Evolutionary conservation across 2,888 invertebrate genomes (phyloP).

Genomic region (Agrotis segetum): DNA sequence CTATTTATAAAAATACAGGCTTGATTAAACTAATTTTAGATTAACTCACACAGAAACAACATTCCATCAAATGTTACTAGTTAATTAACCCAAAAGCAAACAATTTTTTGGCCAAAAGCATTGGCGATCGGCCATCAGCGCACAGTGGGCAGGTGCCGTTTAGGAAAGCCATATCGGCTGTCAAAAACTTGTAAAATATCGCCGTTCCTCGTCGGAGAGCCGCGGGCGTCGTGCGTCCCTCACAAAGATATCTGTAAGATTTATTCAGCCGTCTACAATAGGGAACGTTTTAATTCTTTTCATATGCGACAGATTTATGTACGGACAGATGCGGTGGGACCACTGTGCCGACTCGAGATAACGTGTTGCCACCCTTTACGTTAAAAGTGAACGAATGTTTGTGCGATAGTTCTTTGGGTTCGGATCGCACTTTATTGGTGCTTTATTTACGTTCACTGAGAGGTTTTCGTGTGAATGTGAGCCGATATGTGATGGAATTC

Average conservation of each 20-base stretch:
- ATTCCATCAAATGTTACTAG: neutral
- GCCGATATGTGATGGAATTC: neutral
- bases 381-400: slow-evolving; percentile 68
- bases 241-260: slow-evolving; percentile 90
- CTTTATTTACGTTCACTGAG: slow-evolving; percentile 38
- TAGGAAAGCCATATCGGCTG: slow-evolving; percentile 92
- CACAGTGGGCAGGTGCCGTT: slow-evolving; percentile 87
- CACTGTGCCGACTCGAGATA: slow-evolving; percentile 75
- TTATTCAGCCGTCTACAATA: slow-evolving; percentile 89
- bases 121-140: slow-evolving; percentile 67
- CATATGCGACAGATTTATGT: slow-evolving; percentile 90
- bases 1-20: slow-evolving; percentile 1
- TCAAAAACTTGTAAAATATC: slow-evolving; percentile 94
- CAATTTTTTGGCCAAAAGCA: slow-evolving; percentile 39
- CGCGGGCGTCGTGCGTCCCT: slow-evolving; percentile 85
- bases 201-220: slow-evolving; percentile 86
- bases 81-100: slow-evolving; percentile 52
- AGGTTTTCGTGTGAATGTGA: slow-evolving; percentile 40
- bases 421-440: slow-evolving; percentile 47
- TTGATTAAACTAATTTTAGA: slow-evolving; percentile 3
- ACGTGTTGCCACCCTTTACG: slow-evolving; percentile 79
- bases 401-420: slow-evolving; percentile 64
- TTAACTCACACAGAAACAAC: neutral
- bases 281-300: slow-evolving; percentile 91
- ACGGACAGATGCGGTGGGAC: slow-evolving; percentile 85